phyloP scores from a whole-genome alignment of 1,140 invertebrate species.

The Heliothis subflexa region DNA sequence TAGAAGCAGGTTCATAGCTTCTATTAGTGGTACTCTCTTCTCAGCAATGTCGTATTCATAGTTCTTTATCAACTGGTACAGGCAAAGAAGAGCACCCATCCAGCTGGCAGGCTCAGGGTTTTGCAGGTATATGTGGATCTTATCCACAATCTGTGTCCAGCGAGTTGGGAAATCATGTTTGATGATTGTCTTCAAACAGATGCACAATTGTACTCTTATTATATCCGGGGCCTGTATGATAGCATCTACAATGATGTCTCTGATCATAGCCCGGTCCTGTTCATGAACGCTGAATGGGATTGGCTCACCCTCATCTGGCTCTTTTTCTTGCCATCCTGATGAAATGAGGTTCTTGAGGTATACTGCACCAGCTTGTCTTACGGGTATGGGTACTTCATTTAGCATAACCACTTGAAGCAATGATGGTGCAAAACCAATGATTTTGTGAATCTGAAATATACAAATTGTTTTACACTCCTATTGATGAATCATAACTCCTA shows the following conservation, averaged over 20 bases:
- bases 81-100: constrained; percentile 96
- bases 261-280: constrained; percentile 97
- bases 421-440: constrained; percentile 95
- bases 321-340: constrained; percentile 95
- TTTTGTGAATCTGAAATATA: constrained; percentile 78
- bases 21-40: constrained; percentile 95
- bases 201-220: constrained; percentile 94
- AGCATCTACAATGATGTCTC: constrained; percentile 97
- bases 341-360: constrained; percentile 98
- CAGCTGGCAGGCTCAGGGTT: constrained; percentile 93
- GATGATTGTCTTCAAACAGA: constrained; percentile 96
- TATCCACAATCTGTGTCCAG: constrained; percentile 98
- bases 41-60: constrained; percentile 98
- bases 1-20: constrained; percentile 97
- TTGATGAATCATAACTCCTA: background rate
- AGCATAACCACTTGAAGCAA: constrained; percentile 97
- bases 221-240: constrained; percentile 97
- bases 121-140: constrained; percentile 91
- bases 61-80: constrained; percentile 98
- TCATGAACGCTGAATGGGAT: constrained; percentile 97
- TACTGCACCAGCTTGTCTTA: constrained; percentile 98
- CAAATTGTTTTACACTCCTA: constrained; percentile 27
- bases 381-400: constrained; percentile 95
- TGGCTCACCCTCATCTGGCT: constrained; percentile 91
- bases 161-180: constrained; percentile 98